phyloP scores from a whole-genome alignment of 2,113 vertebrate species.

The Dasyurus viverrinus region DNA sequence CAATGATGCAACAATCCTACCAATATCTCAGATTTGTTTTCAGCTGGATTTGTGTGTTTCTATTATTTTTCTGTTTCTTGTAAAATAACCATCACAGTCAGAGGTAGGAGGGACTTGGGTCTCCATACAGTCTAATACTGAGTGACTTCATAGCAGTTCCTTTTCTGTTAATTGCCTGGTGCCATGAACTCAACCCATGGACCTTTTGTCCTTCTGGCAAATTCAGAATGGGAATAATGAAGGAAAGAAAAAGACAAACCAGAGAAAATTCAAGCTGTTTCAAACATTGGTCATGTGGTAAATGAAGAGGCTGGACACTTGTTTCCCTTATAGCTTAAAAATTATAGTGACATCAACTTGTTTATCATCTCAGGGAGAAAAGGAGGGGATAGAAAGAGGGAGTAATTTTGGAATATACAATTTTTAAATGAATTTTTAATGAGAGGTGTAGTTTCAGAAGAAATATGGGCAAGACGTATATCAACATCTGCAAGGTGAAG shows the following conservation, averaged over 20 bases:
- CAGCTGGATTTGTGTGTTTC: neutral
- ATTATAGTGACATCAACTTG: neutral
- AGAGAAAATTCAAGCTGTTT: neutral
- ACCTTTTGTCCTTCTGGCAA: neutral
- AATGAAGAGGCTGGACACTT: neutral
- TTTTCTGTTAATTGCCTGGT: neutral
- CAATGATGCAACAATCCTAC: neutral
- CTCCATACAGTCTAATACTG: rapidly evolving
- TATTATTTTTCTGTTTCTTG: neutral
- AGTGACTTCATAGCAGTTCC: neutral
- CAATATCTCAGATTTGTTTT: neutral
- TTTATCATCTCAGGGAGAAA: neutral
- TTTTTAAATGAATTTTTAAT: neutral
- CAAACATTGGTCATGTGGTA: neutral
- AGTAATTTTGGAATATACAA: neutral
- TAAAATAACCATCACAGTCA: neutral
- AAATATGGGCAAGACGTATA: too few species aligned
- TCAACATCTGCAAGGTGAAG: too few species aligned
- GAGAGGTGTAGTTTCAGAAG: too few species aligned
- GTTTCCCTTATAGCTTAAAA: neutral
- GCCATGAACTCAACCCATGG: neutral
- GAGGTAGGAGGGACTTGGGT: neutral
- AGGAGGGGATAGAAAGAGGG: neutral
- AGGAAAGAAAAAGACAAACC: neutral
- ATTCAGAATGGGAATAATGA: neutral